Percentiles rank a stretch among this genome's conserved stretches.
Conservation (phyloP, 2,113 vertebrate species). For the Elachura formosa region DNA sequence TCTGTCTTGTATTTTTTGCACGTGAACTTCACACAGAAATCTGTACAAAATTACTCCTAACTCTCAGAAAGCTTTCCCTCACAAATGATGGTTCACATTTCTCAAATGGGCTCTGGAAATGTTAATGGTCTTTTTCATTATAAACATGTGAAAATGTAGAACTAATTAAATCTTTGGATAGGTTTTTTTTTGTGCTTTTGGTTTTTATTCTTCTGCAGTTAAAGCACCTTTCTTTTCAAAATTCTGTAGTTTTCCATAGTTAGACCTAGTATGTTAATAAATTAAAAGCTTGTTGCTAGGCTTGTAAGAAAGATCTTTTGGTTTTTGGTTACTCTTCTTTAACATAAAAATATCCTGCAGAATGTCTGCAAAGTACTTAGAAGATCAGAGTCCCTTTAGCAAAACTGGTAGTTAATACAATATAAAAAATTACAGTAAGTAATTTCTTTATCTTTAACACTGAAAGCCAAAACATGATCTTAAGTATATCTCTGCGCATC, state of each 20-base stretch:
- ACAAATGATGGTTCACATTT: neutral
- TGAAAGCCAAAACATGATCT: neutral
- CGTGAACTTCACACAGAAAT: neutral
- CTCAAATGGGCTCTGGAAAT: neutral
- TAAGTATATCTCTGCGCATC: neutral
- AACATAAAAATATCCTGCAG: neutral
- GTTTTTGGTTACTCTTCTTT: neutral
- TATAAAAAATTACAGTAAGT: neutral
- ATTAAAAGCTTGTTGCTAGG: neutral
- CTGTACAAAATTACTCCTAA: neutral
- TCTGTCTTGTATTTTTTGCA: neutral
- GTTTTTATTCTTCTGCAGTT: neutral
- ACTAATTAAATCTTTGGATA: neutral
- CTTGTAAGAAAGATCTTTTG: neutral
- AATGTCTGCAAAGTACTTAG: neutral
- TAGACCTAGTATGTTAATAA: neutral
- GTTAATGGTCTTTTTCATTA: neutral
- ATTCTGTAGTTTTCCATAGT: neutral
- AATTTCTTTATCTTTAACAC: neutral
- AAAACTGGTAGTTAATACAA: neutral
- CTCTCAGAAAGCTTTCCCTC: neutral
- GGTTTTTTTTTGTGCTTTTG: neutral
- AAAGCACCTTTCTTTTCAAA: neutral
- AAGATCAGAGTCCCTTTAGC: neutral
- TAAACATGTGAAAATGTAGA: neutral